A percentile compares a stretch with the other conserved stretches of the same genome.
Conservation (phyloP, 2,113 vertebrate species). For the Pterocles gutturalis region DNA sequence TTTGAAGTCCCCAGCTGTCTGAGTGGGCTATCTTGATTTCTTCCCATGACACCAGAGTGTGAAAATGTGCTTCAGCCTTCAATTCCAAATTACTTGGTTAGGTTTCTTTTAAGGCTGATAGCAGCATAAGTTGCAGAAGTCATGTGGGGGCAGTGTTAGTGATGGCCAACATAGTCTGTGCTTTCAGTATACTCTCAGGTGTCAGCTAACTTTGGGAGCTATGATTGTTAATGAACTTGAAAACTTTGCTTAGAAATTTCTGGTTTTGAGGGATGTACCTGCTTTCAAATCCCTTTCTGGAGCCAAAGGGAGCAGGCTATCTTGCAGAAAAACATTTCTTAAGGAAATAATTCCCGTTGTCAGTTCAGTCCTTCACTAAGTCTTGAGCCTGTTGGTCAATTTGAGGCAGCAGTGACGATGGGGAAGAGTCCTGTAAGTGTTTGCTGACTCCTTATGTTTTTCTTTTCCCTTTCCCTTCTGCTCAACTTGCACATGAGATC, state of each 20-base stretch:
- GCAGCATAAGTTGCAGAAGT: not conserved
- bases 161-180: not conserved
- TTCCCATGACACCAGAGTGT: not conserved
- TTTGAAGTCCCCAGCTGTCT: not conserved
- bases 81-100: not conserved
- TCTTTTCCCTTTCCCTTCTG: not conserved
- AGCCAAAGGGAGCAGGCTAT: not conserved
- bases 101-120: not conserved
- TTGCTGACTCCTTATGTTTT: not conserved
- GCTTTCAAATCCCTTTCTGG: not conserved
- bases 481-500: not conserved
- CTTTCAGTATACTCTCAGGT: not conserved
- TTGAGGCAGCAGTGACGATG: rapidly evolving
- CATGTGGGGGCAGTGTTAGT: not conserved
- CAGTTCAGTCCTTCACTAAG: not conserved
- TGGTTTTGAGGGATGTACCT: not conserved
- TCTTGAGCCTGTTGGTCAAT: not conserved
- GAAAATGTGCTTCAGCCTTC: not conserved
- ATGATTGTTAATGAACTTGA: not conserved
- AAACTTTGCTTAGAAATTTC: not conserved
- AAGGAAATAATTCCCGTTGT: not conserved
- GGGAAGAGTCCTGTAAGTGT: not conserved
- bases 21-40: not conserved
- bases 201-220: not conserved
- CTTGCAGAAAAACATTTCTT: not conserved